A percentile compares a stretch with the other conserved stretches of the same genome.
phyloP scores from a whole-genome alignment of 2,797 vertebrate species.

The Staurois parvus region DNA sequence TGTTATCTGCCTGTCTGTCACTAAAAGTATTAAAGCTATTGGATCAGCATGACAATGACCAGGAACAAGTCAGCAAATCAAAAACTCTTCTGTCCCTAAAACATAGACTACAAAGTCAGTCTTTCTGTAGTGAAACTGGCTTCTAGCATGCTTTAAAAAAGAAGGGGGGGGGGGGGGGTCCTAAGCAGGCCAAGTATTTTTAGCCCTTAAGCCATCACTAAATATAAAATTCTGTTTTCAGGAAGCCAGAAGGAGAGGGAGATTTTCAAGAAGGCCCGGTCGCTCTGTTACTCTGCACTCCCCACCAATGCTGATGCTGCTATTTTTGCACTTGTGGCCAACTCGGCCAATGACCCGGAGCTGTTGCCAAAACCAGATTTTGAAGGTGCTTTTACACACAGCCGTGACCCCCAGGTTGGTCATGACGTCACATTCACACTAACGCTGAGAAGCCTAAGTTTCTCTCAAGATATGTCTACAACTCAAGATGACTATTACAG shows the following conservation, averaged over 20 bases:
- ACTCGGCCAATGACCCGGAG: conserved; percentile 52
- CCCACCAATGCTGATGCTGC: background rate
- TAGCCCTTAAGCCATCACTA: too few species aligned
- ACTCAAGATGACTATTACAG: conserved; percentile 59
- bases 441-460: conserved; percentile 72
- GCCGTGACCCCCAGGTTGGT: conserved; percentile 68
- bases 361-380: conserved; percentile 68
- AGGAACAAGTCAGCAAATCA: too few species aligned
- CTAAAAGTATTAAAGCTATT: too few species aligned
- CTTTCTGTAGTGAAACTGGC: too few species aligned
- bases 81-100: too few species aligned
- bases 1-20: too few species aligned
- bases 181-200: too few species aligned
- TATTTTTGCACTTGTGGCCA: background rate
- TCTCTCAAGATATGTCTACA: conserved; percentile 56
- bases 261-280: conserved; percentile 70
- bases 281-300: background rate
- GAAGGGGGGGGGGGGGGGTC: too few species aligned
- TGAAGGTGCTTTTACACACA: conserved; percentile 72
- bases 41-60: too few species aligned
- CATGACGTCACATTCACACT: conserved; percentile 73
- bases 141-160: too few species aligned
- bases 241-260: conserved; percentile 74
- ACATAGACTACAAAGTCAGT: too few species aligned
- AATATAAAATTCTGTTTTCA: conserved; percentile 46